Evolutionary conservation across 2,797 vertebrate species (phyloP), one percentile per base, ranked within the genome.

Genomic region (Malurus leucopterus): DNA sequence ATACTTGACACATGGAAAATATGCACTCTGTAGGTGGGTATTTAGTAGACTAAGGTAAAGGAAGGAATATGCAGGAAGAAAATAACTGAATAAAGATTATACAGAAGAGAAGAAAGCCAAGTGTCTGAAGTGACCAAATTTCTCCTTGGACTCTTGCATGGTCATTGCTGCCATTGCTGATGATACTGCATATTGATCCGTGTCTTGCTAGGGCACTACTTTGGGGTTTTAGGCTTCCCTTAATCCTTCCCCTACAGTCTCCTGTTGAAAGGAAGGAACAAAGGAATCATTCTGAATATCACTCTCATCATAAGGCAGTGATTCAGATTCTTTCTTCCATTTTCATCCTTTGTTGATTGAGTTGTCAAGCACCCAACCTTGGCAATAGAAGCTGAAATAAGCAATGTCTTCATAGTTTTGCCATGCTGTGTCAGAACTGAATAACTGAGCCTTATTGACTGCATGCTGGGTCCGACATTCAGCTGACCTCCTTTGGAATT

Each of bases 291-390:
- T 91, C 59, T 72, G 47, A 90, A 41, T 87, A 93, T 95, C 65
- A 85, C 89, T 89, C 59, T 93, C 65, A 87, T 89, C 75, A 92
- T 79, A 92, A 94, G 69, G 41, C 41, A 85, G 51, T 89, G 73
- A 93, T 87, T 92, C 76, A 87, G 69, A 87, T 67, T 75, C 80
- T 78, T 84, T 86, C 86, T 92, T 87, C 79, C 86, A 72, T 92
- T 94, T 92, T 89, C 78, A 87, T 77, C 65, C 46, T 88, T 78
- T 91, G 76, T 67, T 93, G 86, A 95, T 92, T 91, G 90, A 93
- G 89, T 90, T 90, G 84, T 94, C 89, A 95, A 93, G 88, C 73
- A 95, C 86, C 73, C 79, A 90, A 12, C 70, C 82, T 80, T 90
- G 79, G 86, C 84, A 93, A 89, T 41, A 86, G 85, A 57, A 81